phyloP scores from a whole-genome alignment of 1,140 invertebrate genomes.

The Ceratina calcarata region DNA sequence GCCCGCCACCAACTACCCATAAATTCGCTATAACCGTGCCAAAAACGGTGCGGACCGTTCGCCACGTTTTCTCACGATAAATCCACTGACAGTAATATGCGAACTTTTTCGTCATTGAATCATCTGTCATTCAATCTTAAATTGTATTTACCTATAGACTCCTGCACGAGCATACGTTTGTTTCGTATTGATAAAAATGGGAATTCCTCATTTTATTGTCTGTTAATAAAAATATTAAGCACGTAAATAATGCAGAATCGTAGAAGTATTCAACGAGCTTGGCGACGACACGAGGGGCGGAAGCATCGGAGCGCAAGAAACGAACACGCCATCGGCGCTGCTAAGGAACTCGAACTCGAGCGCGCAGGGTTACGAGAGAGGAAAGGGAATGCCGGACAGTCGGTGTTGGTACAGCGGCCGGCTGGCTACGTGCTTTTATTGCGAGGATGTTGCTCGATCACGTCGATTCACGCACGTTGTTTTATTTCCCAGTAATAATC shows the following conservation, averaged over 20 bases:
- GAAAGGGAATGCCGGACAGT: constrained; percentile 73
- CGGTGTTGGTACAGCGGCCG: constrained; percentile 68
- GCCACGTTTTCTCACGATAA: constrained; percentile 17
- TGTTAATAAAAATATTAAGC: no score
- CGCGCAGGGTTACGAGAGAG: constrained; percentile 68
- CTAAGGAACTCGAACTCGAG: constrained; percentile 58
- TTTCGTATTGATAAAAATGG: no score
- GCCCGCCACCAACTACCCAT: constrained; percentile 9
- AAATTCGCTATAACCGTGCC: constrained; percentile 20
- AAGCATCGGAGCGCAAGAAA: constrained; percentile 61
- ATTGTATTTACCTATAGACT: not conserved
- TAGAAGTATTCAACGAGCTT: constrained; percentile 29
- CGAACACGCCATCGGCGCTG: constrained; percentile 32
- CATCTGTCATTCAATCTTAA: not conserved
- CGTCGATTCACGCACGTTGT: constrained; percentile 52
- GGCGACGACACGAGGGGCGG: constrained; percentile 54
- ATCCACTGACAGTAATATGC: no score
- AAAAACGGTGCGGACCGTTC: constrained; percentile 24
- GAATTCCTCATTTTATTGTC: no score
- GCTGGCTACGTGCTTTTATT: constrained; percentile 74
- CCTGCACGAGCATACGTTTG: not conserved
- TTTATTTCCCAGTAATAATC: constrained; percentile 41
- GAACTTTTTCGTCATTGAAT: no score
- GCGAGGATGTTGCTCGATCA: constrained; percentile 58
- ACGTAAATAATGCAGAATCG: no score